These are phyloP conservation scores for Aradophagus sp. DNA, from an alignment of 1,140 invertebrate genomes.

Conservation along the genomic window DNA sequence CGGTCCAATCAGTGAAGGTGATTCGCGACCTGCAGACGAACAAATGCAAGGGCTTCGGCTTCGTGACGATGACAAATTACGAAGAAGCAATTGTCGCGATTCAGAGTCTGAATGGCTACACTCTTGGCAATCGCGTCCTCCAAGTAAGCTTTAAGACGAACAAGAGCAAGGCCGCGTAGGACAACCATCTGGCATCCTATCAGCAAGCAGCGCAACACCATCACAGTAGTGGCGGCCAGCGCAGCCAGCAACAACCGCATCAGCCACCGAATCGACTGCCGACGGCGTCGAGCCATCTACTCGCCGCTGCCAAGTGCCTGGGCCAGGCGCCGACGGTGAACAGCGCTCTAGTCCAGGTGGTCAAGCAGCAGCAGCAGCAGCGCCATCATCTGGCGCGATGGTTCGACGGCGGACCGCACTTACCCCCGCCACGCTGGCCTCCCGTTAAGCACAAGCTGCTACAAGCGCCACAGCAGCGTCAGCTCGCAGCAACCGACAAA, in stretches of 20 bases:
- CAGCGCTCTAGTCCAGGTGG: slow-evolving; percentile 32
- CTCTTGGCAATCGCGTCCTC: slow-evolving; percentile 95
- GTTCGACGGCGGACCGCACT: slow-evolving; percentile 44
- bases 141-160: slow-evolving; percentile 99
- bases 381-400: slow-evolving; percentile 41
- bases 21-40: slow-evolving; percentile 98
- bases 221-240: slow-evolving; percentile 15
- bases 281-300: slow-evolving; percentile 30
- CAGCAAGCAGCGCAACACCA: slow-evolving; percentile 18
- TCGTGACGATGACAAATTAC: slow-evolving; percentile 99
- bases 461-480: slow-evolving; percentile 50
- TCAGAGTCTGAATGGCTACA: slow-evolving; percentile 97
- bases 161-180: slow-evolving; percentile 91
- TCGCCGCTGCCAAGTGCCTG: slow-evolving; percentile 45
- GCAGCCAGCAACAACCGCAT: slow-evolving; percentile 25
- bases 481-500: slow-evolving; percentile 54
- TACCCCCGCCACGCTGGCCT: slow-evolving; percentile 50
- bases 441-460: slow-evolving; percentile 52
- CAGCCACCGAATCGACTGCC: slow-evolving; percentile 33
- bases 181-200: slow-evolving; percentile 60
- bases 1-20: slow-evolving; percentile 98
- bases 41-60: slow-evolving; percentile 99
- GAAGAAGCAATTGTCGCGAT: slow-evolving; percentile 98
- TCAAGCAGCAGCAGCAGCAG: slow-evolving; percentile 44
- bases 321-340: slow-evolving; percentile 20